Evolutionary conservation across 2,113 vertebrate species (phyloP).

Genomic region (Okapia johnstoni): DNA sequence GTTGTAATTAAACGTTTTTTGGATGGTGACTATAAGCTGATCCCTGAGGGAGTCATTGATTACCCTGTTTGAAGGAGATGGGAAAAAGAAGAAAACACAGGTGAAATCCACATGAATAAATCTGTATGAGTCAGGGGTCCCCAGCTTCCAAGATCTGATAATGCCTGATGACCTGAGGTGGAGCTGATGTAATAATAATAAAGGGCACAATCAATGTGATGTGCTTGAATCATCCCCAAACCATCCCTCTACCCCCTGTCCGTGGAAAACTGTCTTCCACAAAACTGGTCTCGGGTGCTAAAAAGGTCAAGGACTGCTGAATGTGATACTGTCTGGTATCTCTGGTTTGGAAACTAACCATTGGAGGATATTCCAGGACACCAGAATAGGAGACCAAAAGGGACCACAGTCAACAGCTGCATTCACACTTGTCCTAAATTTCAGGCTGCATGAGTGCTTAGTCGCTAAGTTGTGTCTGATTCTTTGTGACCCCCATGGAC

Average conservation of each 20-base stretch:
- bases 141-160: neutral
- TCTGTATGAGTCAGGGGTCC: neutral
- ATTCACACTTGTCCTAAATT: neutral
- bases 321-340: neutral
- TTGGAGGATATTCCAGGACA: neutral
- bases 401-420: neutral
- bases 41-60: conserved; percentile 93
- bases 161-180: neutral
- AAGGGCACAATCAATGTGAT: neutral
- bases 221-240: neutral
- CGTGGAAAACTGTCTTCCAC: neutral
- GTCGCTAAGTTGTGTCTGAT: neutral
- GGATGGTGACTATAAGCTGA: conserved; percentile 95
- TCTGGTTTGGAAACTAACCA: neutral
- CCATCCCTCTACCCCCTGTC: neutral
- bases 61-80: conserved; percentile 79
- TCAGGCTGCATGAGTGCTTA: neutral
- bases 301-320: neutral
- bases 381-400: neutral
- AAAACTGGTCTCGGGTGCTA: neutral
- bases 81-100: neutral
- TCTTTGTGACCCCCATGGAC: neutral
- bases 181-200: neutral
- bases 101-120: neutral
- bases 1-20: conserved; percentile 97